phyloP scores from a whole-genome alignment of 1,140 invertebrate genomes.

The Cydia fagiglandana region DNA sequence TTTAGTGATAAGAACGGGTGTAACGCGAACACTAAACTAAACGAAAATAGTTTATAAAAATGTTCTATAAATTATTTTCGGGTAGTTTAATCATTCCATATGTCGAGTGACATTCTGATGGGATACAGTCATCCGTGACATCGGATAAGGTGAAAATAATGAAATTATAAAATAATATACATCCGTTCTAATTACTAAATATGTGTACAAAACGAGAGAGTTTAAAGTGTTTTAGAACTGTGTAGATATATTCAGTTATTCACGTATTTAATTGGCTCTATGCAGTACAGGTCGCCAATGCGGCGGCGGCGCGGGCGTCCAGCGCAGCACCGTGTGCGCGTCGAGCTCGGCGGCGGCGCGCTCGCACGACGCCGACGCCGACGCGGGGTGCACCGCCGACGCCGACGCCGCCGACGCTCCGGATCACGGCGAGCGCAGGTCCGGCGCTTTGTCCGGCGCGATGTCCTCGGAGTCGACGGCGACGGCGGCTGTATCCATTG shows the following conservation, averaged over 20 bases:
- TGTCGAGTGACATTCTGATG: too few species aligned
- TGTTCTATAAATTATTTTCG: too few species aligned
- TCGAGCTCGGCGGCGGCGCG: background rate
- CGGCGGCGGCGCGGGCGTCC: conserved; percentile 70
- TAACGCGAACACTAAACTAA: too few species aligned
- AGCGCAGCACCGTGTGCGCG: conserved; percentile 52
- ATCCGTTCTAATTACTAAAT: too few species aligned
- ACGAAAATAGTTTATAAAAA: too few species aligned
- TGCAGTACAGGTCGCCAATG: conserved; percentile 73
- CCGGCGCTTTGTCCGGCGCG: conserved; percentile 69
- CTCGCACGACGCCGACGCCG: conserved; percentile 33
- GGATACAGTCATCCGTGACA: too few species aligned
- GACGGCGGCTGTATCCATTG: conserved; percentile 70
- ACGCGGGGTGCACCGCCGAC: conserved; percentile 38
- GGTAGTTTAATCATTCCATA: too few species aligned
- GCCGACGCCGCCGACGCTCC: conserved; percentile 38
- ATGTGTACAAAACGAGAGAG: too few species aligned
- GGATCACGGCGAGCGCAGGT: conserved; percentile 75
- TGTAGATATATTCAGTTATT: conserved; percentile 7
- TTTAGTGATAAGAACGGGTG: too few species aligned
- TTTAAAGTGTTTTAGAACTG: too few species aligned
- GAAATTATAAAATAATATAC: too few species aligned
- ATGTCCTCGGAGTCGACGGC: conserved; percentile 60
- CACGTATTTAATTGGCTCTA: conserved; percentile 44
- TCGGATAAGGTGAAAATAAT: too few species aligned